phyloP scores from a whole-genome alignment of 2,113 vertebrate species.

The Chionis minor region DNA sequence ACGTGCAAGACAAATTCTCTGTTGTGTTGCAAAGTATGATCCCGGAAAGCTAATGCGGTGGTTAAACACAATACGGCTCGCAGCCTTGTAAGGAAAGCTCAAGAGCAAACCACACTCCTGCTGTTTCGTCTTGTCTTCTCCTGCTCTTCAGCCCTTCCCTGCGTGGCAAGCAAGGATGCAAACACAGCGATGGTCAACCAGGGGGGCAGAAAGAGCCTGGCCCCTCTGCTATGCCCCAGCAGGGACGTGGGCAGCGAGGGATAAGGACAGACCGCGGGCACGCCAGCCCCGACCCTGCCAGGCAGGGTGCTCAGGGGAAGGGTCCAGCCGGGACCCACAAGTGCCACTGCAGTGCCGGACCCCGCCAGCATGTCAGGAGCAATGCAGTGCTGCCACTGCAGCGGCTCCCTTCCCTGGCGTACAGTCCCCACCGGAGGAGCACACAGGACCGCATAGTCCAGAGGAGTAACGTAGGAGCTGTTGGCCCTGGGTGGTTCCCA shows the following conservation, averaged over 20 bases:
- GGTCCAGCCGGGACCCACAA: background rate
- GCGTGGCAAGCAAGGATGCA: background rate
- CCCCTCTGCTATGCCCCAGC: background rate
- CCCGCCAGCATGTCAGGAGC: background rate
- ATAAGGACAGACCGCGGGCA: background rate
- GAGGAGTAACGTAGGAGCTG: background rate
- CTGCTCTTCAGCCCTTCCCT: background rate
- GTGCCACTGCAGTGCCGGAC: background rate
- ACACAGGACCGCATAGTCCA: background rate
- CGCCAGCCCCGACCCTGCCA: background rate
- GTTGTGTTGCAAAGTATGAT: constrained; percentile 52
- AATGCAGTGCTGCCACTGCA: accelerated
- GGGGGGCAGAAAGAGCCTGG: background rate
- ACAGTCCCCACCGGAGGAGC: background rate
- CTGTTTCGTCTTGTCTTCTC: background rate
- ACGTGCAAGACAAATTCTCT: constrained; percentile 34
- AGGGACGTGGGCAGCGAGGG: background rate
- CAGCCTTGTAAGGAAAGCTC: constrained; percentile 1
- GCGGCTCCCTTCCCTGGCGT: background rate
- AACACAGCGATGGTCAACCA: background rate
- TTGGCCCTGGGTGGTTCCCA: background rate
- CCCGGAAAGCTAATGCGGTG: constrained; percentile 32
- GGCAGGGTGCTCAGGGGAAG: background rate
- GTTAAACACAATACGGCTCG: constrained; percentile 16
- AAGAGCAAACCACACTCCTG: background rate